Percentiles rank a stretch among this genome's conserved stretches.
These are phyloP conservation scores for Guaruba guarouba DNA, from an alignment of 2,113 vertebrate genomes.

Conservation along the genomic window DNA sequence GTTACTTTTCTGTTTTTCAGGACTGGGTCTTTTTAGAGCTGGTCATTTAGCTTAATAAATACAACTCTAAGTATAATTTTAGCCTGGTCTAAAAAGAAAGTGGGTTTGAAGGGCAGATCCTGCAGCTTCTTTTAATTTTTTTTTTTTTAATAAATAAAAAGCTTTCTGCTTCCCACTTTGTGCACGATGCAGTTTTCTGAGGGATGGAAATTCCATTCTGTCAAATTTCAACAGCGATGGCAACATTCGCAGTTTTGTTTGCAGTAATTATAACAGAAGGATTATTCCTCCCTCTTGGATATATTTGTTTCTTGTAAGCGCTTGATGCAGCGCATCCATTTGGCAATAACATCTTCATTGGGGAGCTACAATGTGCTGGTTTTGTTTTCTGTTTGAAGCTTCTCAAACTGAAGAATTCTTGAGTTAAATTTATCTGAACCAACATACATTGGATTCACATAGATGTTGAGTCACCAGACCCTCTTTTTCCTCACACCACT, in stretches of 20 bases:
- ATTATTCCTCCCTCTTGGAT: constrained; percentile 13
- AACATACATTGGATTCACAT: fast-evolving
- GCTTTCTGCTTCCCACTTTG: background rate
- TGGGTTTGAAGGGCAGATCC: background rate
- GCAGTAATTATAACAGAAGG: background rate
- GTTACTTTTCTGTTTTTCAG: background rate
- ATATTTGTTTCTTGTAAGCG: background rate
- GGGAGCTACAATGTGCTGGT: background rate
- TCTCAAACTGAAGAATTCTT: background rate
- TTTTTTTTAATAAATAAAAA: background rate
- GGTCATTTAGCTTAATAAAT: background rate
- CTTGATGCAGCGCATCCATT: background rate
- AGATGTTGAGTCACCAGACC: background rate
- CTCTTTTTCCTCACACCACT: background rate
- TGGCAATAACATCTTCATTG: background rate
- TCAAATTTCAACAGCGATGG: background rate
- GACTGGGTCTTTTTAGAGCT: background rate
- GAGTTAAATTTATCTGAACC: background rate
- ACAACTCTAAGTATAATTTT: background rate
- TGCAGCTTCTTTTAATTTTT: background rate
- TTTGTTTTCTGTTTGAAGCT: background rate
- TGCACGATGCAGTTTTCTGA: background rate
- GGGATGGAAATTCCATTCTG: background rate
- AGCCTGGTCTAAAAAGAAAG: background rate
- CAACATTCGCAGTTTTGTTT: constrained; percentile 17